Evolutionary conservation across 2,113 vertebrate genomes (phyloP).

Genomic region (Laticauda colubrina): DNA sequence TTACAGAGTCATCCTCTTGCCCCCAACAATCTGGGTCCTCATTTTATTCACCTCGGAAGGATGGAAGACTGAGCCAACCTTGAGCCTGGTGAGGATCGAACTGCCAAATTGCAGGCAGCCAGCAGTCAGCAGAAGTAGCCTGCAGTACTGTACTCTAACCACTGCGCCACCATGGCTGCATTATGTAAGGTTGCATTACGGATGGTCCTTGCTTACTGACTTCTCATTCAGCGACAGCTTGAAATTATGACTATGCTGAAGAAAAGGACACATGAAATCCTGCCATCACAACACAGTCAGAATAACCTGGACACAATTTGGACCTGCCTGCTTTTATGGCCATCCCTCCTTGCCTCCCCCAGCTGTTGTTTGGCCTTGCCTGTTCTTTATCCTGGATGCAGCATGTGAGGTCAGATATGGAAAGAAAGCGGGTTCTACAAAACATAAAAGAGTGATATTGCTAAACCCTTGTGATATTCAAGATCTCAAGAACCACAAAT

Average conservation of each 20-base stretch:
- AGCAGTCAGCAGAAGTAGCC: no score
- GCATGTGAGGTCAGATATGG: neutral
- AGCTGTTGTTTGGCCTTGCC: neutral
- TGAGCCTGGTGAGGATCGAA: no score
- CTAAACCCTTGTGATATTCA: neutral
- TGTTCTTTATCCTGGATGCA: neutral
- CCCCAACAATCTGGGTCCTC: no score
- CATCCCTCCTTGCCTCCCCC: neutral
- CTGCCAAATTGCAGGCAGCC: no score
- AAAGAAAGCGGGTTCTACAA: neutral
- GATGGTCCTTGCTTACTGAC: neutral
- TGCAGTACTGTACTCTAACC: no score
- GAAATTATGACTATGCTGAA: neutral
- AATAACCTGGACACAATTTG: neutral
- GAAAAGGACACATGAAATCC: neutral
- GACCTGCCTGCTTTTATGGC: neutral
- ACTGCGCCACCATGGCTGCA: no score
- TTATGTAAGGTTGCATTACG: slow-evolving; percentile 7
- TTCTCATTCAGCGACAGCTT: neutral
- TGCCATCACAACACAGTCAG: neutral
- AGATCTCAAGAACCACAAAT: neutral
- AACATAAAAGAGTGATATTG: neutral
- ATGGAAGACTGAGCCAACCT: no score
- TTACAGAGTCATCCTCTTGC: no score
- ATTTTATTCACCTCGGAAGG: no score